Evolutionary conservation across 2,888 invertebrate species (phyloP), one percentile per base, ranked within the genome.

Genomic region (Chloromyia formosa): DNA sequence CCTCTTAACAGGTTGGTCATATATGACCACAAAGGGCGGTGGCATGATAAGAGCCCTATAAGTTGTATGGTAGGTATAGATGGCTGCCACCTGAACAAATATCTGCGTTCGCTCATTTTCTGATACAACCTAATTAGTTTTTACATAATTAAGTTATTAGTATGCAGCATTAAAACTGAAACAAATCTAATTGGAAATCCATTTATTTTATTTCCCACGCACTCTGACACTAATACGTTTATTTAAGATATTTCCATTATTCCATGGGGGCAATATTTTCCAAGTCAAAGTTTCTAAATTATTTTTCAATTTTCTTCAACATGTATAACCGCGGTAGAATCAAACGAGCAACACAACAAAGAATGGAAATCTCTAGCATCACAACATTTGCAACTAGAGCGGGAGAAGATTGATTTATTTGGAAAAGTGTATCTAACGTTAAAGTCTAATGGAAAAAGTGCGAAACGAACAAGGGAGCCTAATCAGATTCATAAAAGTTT

Each of bases 401-500:
- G 49, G 16, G 49, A 49, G 49, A 35, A 64, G 62, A 64, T 40
- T 64, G 62, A 64, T 64, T 40, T 40, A 35, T 64, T 12, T 40
- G 40, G 16, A 42, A 56, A 56, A 56, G 22, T 18, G 56, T 56
- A 20, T 20, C 18, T 20, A 20, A n/a, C 54, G 16, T 54, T 54
- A n/a, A 16, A 16, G 10, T 56, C 5, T 20, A 18, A 18, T 56
- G 56, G 20, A 12, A 49, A 49, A 49, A 49, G 16, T n/a, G 12
- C 49, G 49, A 49, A 49, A 49, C 49, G 16, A n/a, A 56, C 56
- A 56, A 20, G 22, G 56, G 20, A 20, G 66, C 10, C 71, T 71
- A 71, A 71, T 71, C 58, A 56, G 58, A 71, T 71, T 71, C 71
- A 71, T 56, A 71, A 69, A 71, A 71, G 56, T 71, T 71, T 58